Evolutionary conservation across 1,140 invertebrate species (phyloP).

Genomic region (Anastrepha ludens): DNA sequence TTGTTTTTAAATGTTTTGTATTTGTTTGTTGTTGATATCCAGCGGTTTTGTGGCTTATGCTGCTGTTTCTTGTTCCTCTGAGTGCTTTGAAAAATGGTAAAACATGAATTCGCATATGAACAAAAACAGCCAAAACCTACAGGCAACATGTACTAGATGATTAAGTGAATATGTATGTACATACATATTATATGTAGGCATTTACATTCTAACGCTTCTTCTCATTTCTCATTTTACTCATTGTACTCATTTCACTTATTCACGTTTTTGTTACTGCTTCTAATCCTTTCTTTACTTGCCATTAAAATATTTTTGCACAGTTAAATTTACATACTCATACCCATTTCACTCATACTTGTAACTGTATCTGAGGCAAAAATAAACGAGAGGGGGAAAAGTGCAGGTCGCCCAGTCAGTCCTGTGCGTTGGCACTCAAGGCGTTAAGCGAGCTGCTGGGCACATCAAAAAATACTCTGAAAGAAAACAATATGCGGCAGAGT

Average conservation of each 20-base stretch:
- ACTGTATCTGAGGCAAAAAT: neutral
- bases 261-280: neutral
- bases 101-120: neutral
- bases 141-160: no score
- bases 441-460: neutral
- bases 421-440: neutral
- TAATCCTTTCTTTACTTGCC: slow-evolving; percentile 19
- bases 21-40: neutral
- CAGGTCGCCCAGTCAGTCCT: neutral
- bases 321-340: neutral
- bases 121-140: neutral
- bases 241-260: neutral
- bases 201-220: neutral
- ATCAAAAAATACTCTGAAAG: neutral
- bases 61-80: neutral
- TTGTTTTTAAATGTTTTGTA: neutral
- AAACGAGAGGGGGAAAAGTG: neutral
- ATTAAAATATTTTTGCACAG: slow-evolving; percentile 31
- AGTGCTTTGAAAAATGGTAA: neutral
- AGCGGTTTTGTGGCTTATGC: slow-evolving; percentile 15
- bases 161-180: neutral
- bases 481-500: neutral
- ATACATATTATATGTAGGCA: neutral
- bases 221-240: neutral
- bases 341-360: neutral